Conservation (phyloP, 2,113 vertebrate species). For the Physeter macrocephalus region DNA sequence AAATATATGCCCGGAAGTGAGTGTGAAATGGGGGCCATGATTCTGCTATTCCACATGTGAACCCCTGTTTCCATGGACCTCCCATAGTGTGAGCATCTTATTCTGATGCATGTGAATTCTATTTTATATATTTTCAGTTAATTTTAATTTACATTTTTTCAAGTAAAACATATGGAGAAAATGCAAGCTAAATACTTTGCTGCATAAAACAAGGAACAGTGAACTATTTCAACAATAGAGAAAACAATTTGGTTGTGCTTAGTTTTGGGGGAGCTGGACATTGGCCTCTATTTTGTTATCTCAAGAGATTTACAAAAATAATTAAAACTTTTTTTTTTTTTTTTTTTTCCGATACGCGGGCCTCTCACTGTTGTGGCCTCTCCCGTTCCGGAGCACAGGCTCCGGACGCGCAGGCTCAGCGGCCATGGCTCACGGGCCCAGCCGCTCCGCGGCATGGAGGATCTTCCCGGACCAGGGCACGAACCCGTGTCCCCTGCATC, state of each 20-base stretch:
- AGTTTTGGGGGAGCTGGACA: background rate
- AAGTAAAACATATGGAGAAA: background rate
- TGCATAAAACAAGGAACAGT: background rate
- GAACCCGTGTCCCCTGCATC: no score
- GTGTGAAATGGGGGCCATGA: background rate
- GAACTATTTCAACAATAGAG: background rate
- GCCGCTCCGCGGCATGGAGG: no score
- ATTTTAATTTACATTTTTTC: background rate
- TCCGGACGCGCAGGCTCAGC: no score
- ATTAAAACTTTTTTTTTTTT: no score
- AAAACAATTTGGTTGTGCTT: background rate
- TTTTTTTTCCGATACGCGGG: no score
- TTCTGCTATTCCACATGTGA: background rate
- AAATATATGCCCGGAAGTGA: background rate
- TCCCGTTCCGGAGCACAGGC: no score
- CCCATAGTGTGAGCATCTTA: background rate
- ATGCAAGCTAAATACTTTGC: background rate
- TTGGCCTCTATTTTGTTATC: background rate
- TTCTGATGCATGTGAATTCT: background rate
- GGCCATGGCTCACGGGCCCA: no score
- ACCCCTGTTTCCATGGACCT: background rate
- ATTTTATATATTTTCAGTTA: background rate
- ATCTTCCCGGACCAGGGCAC: no score
- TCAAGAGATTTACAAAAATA: background rate
- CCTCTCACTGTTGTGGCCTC: no score